A percentile compares a stretch with the other conserved stretches of the same genome.
Conservation (phyloP, 2,888 invertebrate species). For the Eucera pruinosa region DNA sequence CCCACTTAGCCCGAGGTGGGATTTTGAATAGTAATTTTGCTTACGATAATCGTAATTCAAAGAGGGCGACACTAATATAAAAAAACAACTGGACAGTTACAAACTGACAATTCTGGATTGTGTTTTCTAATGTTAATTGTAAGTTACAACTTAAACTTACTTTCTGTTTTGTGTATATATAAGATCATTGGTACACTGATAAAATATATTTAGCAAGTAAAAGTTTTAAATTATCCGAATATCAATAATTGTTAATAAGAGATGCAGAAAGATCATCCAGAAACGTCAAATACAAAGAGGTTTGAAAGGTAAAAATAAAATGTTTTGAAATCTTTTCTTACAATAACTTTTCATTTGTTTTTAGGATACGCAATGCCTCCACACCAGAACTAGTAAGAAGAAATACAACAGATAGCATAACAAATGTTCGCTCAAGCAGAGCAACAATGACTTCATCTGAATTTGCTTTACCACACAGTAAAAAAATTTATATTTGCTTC, state of each 20-base stretch:
- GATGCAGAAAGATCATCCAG: slow-evolving; percentile 62
- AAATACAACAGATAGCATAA: neutral
- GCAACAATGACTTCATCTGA: slow-evolving; percentile 60
- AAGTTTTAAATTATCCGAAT: neutral
- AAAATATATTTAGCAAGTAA: neutral
- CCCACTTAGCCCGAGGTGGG: no score
- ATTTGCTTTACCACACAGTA: slow-evolving; percentile 39
- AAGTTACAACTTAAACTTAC: neutral
- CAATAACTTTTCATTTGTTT: slow-evolving; percentile 3
- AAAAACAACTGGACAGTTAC: slow-evolving; percentile 4
- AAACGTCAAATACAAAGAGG: slow-evolving; percentile 51
- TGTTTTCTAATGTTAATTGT: neutral
- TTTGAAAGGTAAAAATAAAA: slow-evolving; percentile 48
- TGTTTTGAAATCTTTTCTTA: neutral
- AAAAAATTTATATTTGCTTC: neutral
- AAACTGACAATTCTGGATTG: slow-evolving; percentile 4
- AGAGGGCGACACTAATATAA: slow-evolving; percentile 13
- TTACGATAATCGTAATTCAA: no score
- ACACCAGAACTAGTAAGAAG: slow-evolving; percentile 23
- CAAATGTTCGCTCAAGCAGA: slow-evolving; percentile 25
- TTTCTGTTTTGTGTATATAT: neutral
- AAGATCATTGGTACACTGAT: neutral
- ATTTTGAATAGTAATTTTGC: no score
- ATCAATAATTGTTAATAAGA: slow-evolving; percentile 16
- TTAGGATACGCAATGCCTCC: slow-evolving; percentile 7